A percentile compares a stretch with the other conserved stretches of the same genome.
Evolutionary conservation across 2,888 invertebrate species (phyloP).

Genomic region (Lamproptera curius): DNA sequence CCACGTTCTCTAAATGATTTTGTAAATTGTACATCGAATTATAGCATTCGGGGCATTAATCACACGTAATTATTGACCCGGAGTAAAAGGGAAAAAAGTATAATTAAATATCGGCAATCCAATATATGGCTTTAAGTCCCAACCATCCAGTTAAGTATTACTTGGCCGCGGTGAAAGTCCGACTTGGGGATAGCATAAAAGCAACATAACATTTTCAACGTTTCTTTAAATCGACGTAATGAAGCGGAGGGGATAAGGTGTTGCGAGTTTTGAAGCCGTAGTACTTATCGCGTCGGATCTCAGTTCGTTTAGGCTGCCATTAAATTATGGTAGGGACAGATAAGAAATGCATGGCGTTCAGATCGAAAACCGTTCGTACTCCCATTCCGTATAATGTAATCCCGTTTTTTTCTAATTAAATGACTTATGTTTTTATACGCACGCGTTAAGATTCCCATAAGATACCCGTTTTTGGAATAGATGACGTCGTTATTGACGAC

Average conservation of each 20-base stretch:
- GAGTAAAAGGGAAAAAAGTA: no score
- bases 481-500: constrained; percentile 16
- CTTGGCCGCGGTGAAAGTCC: constrained; percentile 29
- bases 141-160: constrained; percentile 18
- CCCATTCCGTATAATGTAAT: constrained; percentile 45
- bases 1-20: no score
- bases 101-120: not conserved
- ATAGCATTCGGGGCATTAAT: no score
- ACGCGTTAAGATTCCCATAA: constrained; percentile 58
- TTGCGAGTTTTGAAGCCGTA: constrained; percentile 63
- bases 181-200: constrained; percentile 41
- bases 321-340: constrained; percentile 66
- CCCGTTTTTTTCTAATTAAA: constrained; percentile 51
- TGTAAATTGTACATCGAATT: no score
- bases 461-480: constrained; percentile 44
- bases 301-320: constrained; percentile 71
- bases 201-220: constrained; percentile 50
- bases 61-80: no score
- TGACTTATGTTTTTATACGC: constrained; percentile 56
- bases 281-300: constrained; percentile 74
- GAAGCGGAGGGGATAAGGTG: constrained; percentile 54
- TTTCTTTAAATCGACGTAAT: constrained; percentile 59
- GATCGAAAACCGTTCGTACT: constrained; percentile 41
- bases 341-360: constrained; percentile 62
- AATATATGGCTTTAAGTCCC: constrained; percentile 14